Percentiles rank a stretch among this genome's conserved stretches.
These are phyloP conservation scores for Struthidea cinerea DNA, from an alignment of 2,113 vertebrate genomes.

Conservation along the genomic window DNA sequence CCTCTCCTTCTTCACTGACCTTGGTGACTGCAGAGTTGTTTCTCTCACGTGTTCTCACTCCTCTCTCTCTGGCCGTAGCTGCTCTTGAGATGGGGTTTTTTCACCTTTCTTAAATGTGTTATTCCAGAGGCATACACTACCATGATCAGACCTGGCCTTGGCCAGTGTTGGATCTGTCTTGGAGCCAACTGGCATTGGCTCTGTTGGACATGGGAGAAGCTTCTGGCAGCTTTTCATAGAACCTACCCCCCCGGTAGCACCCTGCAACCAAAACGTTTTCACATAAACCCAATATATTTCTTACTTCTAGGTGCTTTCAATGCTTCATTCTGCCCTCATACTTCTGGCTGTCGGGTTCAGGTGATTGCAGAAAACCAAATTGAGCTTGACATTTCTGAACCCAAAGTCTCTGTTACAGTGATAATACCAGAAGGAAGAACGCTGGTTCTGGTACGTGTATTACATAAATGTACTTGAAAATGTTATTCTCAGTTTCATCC, in stretches of 20 bases:
- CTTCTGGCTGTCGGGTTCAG: conserved; percentile 82
- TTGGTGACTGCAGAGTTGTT: background rate
- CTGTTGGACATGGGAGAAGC: background rate
- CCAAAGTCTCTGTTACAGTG: conserved; percentile 75
- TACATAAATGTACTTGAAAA: background rate
- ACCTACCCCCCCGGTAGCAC: too few relatives aligned
- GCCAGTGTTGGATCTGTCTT: background rate
- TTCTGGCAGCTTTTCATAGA: background rate
- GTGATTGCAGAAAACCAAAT: conserved; percentile 75
- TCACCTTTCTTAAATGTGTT: background rate
- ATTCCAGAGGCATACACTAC: background rate
- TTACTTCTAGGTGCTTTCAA: conserved; percentile 75
- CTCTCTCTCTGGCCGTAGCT: background rate
- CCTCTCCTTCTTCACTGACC: background rate
- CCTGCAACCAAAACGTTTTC: background rate
- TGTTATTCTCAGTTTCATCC: background rate
- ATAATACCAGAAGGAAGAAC: conserved; percentile 77
- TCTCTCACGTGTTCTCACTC: background rate
- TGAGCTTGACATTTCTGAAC: conserved; percentile 75
- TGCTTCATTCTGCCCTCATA: conserved; percentile 86
- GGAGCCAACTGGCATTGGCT: background rate
- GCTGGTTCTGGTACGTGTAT: conserved; percentile 79
- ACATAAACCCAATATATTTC: background rate
- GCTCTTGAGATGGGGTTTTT: background rate
- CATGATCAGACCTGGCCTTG: background rate